phyloP scores from a whole-genome alignment of 2,797 vertebrate genomes.

The Rousettus madagascariensis region DNA sequence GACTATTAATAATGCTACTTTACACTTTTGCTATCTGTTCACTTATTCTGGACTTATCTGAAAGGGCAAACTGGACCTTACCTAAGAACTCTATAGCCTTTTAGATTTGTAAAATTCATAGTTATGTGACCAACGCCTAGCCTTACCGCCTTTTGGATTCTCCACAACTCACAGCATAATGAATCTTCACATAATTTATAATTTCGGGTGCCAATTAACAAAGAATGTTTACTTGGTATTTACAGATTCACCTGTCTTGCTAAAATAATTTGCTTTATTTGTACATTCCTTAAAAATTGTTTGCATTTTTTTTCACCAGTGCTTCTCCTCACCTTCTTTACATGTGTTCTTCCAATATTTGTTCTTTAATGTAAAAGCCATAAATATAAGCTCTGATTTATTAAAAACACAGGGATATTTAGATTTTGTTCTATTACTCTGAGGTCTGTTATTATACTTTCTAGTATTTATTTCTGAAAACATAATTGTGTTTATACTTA shows the following conservation, averaged over 20 bases:
- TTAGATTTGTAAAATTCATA: not conserved
- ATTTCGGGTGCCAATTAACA: not conserved
- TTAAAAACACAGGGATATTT: not conserved
- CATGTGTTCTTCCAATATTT: not conserved
- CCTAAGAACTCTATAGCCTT: not conserved
- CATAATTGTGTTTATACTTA: not conserved
- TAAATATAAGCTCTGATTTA: constrained; percentile 12
- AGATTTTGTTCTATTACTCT: constrained; percentile 15
- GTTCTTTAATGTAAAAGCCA: not conserved
- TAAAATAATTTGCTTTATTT: constrained; percentile 13
- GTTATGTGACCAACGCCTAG: not conserved
- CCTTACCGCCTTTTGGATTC: not conserved
- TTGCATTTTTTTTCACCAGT: not conserved
- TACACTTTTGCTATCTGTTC: not conserved
- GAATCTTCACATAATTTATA: not conserved
- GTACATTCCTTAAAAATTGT: not conserved
- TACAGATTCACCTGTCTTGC: not conserved
- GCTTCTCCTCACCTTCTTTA: not conserved
- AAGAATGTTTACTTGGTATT: not conserved
- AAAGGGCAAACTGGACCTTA: not conserved
- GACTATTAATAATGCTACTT: not conserved
- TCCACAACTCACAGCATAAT: not conserved
- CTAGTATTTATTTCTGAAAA: not conserved
- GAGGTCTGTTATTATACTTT: not conserved
- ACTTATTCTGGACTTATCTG: not conserved